Conservation (phyloP, 2,888 invertebrate species). For the Caenorhabditis afra region DNA sequence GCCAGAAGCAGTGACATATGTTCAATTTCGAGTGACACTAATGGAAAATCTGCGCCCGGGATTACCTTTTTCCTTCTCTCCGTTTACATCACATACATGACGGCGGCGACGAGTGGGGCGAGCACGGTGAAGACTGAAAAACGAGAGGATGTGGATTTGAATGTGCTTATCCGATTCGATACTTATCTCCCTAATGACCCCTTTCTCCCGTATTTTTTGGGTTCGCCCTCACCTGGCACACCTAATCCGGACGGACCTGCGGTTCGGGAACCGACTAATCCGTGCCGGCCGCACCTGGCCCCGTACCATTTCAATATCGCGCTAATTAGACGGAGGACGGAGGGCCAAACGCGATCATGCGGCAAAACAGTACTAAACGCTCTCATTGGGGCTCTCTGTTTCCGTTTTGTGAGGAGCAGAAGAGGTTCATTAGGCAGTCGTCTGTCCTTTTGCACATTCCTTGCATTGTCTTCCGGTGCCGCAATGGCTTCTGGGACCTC, state of each 20-base stretch:
- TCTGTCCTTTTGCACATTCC: constrained; percentile 24
- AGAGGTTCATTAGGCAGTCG: constrained; percentile 44
- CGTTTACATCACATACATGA: constrained; percentile 40
- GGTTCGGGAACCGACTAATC: constrained; percentile 4
- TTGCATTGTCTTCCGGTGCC: constrained; percentile 16
- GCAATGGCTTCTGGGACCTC: constrained; percentile 8
- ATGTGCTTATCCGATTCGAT: background rate
- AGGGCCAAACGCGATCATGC: constrained; percentile 35
- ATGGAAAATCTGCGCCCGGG: constrained; percentile 21
- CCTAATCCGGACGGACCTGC: constrained; percentile 21
- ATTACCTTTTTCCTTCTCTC: constrained; percentile 20
- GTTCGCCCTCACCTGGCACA: background rate
- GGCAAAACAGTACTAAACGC: constrained; percentile 44
- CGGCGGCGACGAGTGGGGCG: constrained; percentile 34
- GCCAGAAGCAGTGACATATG: constrained; percentile 16
- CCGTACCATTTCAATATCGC: constrained; percentile 34
- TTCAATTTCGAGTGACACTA: constrained; percentile 38
- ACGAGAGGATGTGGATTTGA: background rate
- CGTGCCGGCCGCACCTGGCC: constrained; percentile 30
- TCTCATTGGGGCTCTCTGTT: background rate
- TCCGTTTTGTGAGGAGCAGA: too few species aligned
- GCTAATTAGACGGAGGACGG: constrained; percentile 49
- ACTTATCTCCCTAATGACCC: background rate
- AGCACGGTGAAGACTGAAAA: constrained; percentile 45
- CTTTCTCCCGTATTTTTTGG: constrained; percentile 1